Percentiles rank a stretch among this genome's conserved stretches.
phyloP scores from a whole-genome alignment of 2,113 vertebrate genomes.

The Thomomys bottae region DNA sequence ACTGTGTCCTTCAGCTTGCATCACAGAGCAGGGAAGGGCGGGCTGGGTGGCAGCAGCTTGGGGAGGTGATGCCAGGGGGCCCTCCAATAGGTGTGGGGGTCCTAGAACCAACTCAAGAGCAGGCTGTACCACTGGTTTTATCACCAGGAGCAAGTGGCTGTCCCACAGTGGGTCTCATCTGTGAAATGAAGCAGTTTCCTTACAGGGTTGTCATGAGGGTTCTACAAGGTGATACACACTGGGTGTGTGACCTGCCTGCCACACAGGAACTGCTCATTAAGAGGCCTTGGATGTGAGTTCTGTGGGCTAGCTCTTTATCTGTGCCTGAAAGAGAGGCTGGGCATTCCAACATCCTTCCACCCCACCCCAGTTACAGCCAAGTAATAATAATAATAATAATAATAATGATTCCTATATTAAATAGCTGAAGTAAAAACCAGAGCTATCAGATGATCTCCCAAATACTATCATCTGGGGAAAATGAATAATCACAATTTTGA shows the following conservation, averaged over 20 bases:
- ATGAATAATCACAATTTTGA: background rate
- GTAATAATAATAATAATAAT: too few relatives aligned
- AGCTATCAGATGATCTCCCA: background rate
- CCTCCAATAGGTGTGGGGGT: background rate
- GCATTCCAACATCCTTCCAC: background rate
- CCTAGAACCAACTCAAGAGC: background rate
- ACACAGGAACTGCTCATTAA: background rate
- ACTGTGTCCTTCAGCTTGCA: background rate
- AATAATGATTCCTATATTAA: constrained; percentile 1
- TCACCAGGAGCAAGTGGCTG: background rate
- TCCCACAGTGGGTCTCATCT: background rate
- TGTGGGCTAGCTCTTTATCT: background rate
- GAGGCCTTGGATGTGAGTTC: background rate
- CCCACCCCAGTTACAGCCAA: background rate
- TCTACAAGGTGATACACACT: fast-evolving
- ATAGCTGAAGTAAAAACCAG: constrained; percentile 44
- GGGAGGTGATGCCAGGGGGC: background rate
- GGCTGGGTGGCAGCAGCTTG: background rate
- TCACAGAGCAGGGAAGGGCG: background rate
- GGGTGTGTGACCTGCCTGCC: background rate
- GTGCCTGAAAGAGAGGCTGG: background rate
- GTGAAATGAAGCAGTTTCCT: background rate
- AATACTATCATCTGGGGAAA: background rate
- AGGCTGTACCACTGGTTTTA: background rate
- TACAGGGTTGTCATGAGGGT: background rate